Conservation (phyloP, 2,113 vertebrate genomes). For the Pagrus major region DNA sequence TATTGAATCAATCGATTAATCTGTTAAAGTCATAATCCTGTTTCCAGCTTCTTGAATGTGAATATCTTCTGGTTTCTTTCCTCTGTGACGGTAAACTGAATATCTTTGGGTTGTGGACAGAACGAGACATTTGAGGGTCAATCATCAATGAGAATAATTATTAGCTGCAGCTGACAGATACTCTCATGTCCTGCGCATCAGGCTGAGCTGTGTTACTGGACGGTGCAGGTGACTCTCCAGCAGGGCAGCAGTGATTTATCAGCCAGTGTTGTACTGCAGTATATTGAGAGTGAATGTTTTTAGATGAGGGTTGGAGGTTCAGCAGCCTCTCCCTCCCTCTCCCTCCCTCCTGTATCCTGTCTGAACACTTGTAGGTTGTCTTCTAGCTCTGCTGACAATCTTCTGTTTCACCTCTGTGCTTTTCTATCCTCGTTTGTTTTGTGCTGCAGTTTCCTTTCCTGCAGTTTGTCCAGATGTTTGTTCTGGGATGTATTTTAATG, state of each 20-base stretch:
- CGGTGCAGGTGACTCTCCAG: conserved; percentile 10
- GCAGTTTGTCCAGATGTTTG: background rate
- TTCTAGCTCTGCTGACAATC: background rate
- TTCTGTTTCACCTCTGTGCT: background rate
- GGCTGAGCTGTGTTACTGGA: background rate
- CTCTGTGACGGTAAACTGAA: no score
- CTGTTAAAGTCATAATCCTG: no score
- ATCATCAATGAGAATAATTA: no score
- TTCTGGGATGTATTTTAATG: background rate
- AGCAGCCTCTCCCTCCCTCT: background rate
- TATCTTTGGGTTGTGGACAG: no score
- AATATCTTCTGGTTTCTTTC: no score
- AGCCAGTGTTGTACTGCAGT: background rate
- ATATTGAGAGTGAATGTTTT: conserved; percentile 12
- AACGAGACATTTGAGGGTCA: no score
- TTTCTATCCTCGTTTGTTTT: background rate
- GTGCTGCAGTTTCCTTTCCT: background rate
- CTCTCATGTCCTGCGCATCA: background rate
- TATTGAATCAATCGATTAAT: no score
- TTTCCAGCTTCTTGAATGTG: no score
- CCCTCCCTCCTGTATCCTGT: background rate
- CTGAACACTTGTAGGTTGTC: background rate
- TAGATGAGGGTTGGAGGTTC: conserved; percentile 16
- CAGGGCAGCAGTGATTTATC: conserved; percentile 25
- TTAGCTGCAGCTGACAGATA: no score